phyloP scores from a whole-genome alignment of 2,113 vertebrate species.

The Grallaria varia region DNA sequence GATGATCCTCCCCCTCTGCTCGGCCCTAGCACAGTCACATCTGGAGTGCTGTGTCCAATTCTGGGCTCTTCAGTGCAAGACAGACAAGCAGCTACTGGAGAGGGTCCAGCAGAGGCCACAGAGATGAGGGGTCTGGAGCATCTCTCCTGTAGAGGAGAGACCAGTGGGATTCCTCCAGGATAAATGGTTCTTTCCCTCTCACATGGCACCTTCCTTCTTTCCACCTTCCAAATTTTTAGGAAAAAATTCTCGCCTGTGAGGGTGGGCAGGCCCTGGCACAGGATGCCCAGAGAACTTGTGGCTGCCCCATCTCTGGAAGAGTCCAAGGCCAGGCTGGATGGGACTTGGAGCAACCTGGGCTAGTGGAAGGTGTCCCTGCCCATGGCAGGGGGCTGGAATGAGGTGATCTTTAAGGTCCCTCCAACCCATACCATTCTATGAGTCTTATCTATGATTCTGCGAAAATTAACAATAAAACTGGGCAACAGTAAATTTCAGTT shows the following conservation, averaged over 20 bases:
- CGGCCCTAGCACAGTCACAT: neutral
- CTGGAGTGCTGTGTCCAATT: neutral
- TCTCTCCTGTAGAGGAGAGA: neutral
- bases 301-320: neutral
- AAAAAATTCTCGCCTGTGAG: neutral
- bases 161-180: neutral
- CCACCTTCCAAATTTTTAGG: neutral
- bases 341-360: neutral
- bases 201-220: neutral
- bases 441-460: neutral
- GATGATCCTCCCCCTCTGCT: neutral
- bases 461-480: neutral
- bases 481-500: neutral
- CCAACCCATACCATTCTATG: neutral
- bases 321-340: neutral
- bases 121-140: neutral
- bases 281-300: neutral
- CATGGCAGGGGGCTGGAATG: neutral
- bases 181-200: neutral
- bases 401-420: neutral
- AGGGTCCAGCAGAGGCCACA: neutral
- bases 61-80: neutral
- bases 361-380: neutral
- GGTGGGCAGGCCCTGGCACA: neutral
- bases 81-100: neutral